Evolutionary conservation across 2,888 invertebrate species (phyloP).

Genomic region (Ditula angustiorana): DNA sequence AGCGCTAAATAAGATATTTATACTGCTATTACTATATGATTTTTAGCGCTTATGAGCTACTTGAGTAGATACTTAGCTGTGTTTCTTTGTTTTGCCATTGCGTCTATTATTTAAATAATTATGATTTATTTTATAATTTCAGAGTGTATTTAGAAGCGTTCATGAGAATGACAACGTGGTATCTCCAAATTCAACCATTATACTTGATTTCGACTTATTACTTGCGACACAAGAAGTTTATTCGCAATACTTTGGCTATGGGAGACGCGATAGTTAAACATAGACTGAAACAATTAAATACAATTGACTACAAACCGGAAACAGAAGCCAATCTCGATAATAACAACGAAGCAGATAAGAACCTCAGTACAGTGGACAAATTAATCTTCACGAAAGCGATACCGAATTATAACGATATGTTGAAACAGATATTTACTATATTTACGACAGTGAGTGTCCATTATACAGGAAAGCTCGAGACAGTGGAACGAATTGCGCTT

Average conservation of each 20-base stretch:
- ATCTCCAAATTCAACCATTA: constrained; percentile 67
- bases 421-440: constrained; percentile 68
- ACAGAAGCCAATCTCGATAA: neutral
- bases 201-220: constrained; percentile 58
- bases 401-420: constrained; percentile 55
- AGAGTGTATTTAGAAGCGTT: constrained; percentile 67
- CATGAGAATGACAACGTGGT: constrained; percentile 74
- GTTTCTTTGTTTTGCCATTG: no score
- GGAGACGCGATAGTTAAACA: constrained; percentile 51
- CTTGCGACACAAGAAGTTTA: constrained; percentile 48
- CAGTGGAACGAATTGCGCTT: no score
- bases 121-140: constrained; percentile 41
- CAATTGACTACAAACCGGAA: neutral
- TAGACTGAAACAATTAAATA: constrained; percentile 42
- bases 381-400: constrained; percentile 64
- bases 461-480: neutral
- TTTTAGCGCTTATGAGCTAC: no score
- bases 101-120: no score
- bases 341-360: constrained; percentile 44
- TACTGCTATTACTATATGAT: no score
- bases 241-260: constrained; percentile 49
- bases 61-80: no score
- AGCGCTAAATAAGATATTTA: no score
- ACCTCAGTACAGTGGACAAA: constrained; percentile 70
- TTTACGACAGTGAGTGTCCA: constrained; percentile 69